These are phyloP conservation scores for Papilio dardanus DNA, from an alignment of 1,140 invertebrate genomes.

Conservation along the genomic window DNA sequence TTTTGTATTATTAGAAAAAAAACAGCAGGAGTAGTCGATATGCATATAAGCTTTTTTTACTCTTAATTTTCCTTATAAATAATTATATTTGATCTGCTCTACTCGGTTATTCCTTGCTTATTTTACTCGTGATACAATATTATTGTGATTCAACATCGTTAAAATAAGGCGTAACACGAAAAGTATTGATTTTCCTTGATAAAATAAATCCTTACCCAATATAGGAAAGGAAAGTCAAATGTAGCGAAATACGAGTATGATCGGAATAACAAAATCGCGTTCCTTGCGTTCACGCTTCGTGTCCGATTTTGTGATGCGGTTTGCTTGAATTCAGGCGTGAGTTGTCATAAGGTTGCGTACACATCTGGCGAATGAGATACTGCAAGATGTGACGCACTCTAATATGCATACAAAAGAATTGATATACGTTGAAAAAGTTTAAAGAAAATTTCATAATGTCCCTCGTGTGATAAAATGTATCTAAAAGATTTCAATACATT, in stretches of 20 bases:
- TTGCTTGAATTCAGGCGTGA: neutral
- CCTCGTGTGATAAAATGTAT: no score
- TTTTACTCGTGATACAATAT: no score
- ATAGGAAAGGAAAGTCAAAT: constrained; percentile 12
- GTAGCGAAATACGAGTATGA: constrained; percentile 8
- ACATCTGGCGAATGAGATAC: neutral
- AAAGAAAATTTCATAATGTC: no score
- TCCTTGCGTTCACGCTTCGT: neutral
- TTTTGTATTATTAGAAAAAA: no score
- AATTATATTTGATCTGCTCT: no score
- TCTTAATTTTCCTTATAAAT: no score
- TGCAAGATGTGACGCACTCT: no score
- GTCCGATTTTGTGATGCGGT: neutral
- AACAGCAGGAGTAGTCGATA: neutral
- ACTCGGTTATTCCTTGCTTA: no score
- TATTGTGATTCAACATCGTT: neutral
- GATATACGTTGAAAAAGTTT: no score
- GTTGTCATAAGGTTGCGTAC: neutral
- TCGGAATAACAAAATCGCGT: constrained; percentile 6
- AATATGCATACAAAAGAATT: no score
- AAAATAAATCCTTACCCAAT: constrained; percentile 1
- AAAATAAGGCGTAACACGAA: neutral
- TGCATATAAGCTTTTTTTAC: no score
- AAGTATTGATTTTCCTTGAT: neutral
- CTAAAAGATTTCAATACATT: no score